Base-by-base conservation (phyloP, 2,888 invertebrate genomes). In the Trachelus tabidus region DNA sequence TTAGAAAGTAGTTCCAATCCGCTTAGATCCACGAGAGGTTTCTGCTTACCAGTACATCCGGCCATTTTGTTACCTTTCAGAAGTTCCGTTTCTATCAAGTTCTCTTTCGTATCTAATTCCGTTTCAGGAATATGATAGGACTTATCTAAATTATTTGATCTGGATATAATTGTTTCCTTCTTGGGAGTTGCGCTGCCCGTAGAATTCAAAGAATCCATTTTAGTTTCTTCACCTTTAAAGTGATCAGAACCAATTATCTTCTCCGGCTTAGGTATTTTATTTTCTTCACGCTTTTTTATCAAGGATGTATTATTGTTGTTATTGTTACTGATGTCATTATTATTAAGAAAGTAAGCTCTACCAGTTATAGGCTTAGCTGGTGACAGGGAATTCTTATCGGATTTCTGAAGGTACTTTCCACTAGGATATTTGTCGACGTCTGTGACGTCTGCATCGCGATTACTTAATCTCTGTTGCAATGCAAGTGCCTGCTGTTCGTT, bases 1-100 rank as follows among this genome's bases (percentile, higher is more conserved):
- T 97, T 97, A 0, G 97, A 97, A 34, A 97, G 90, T 69, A 97
- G 91, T 89, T 97, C 96, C 56, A 97, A 91, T 0, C 97, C 97
- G 83, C 96, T 96, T 11, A 97, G 92, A 88, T 97, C 97, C 0
- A 96, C 95, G 12, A 83, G 81, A 2, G 86, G 79, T 73, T 85
- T 87, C 11, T 83, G 75, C 68, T 86, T 90, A 34, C 31, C 31
- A 71, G 71, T 31, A 56, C 56, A 56, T 23, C 56, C 56, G 15
- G 9, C 56, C 56, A 15, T 23, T 56, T 56, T 56, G 56, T 56
- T 56, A 56, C 56, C 15, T 23, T 56, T 56, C 56, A 23, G 23
- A 56, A 56, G 56, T 56, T 56, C 56, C 9, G 23, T 56, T 34
- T 71, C 71, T 31, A 71, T 31, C 33, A 34, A 12, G 31, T 31